Percentiles rank a stretch among this genome's conserved stretches.
Evolutionary conservation across 1,140 invertebrate species (phyloP).

Genomic region (Probaryconus sp.): DNA sequence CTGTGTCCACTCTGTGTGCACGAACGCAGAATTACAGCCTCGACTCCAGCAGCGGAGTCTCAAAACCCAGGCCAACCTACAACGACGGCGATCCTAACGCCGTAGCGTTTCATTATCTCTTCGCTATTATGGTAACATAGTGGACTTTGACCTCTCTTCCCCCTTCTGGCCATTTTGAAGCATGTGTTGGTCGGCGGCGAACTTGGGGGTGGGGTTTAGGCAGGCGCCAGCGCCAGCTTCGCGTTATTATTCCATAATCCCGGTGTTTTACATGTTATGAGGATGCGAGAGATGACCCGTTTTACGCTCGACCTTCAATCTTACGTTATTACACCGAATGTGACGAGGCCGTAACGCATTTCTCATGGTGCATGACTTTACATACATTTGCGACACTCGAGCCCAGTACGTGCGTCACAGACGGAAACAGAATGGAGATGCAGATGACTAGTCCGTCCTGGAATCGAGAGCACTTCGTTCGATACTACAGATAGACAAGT

Average conservation of each 20-base stretch:
- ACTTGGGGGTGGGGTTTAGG: too few relatives aligned
- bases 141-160: constrained; percentile 31
- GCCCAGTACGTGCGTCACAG: constrained; percentile 10
- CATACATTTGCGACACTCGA: constrained; percentile 54
- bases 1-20: constrained; percentile 67
- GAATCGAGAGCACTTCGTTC: constrained; percentile 44
- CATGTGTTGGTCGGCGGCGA: constrained; percentile 22
- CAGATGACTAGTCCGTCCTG: constrained; percentile 5
- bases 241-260: constrained; percentile 73
- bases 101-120: constrained; percentile 65
- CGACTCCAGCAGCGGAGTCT: constrained; percentile 38
- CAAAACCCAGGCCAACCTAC: constrained; percentile 35
- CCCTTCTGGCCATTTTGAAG: constrained; percentile 7
- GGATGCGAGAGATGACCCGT: constrained; percentile 60
- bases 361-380: constrained; percentile 54
- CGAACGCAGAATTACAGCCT: constrained; percentile 64
- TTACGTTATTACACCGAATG: constrained; percentile 67
- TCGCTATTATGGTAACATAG: constrained; percentile 52
- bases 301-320: constrained; percentile 70
- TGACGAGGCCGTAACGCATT: constrained; percentile 10
- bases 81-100: constrained; percentile 49
- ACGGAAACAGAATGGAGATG: constrained; percentile 13
- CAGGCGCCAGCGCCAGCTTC: constrained; percentile 2
- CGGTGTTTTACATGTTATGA: constrained; percentile 76
- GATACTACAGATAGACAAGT: constrained; percentile 27